Evolutionary conservation across 2,113 vertebrate species (phyloP), one percentile per base, ranked within the genome.

Genomic region (Pionites leucogaster): DNA sequence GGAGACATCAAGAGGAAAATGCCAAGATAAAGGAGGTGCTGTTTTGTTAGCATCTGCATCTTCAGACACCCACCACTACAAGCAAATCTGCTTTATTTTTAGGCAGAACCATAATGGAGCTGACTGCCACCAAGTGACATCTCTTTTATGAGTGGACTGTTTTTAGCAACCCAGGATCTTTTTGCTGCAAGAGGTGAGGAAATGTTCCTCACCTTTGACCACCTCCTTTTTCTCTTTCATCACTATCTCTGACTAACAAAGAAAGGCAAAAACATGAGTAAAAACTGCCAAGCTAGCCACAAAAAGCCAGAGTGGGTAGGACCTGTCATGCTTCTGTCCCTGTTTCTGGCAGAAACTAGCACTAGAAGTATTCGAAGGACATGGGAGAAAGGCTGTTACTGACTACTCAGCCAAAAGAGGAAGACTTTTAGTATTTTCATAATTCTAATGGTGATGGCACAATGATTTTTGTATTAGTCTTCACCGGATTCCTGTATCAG

Each of bases 11-110:
- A 91, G 93, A 95, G n/a, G 47, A 88, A 93, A 91, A 94, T 25
- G 22, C 3, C 3, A 90, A 77, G 90, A 96, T 94, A 83, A 95
- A 97, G 87, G 87, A 95, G 79, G 31, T 92, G 63, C 70, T 93
- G 70, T 75, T 95, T 88, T 93, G 75, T 85, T 85, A 82, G 67
- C 74, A 64, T 88, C 78, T 94, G 67, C 2, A 1, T 95, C 67
- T 93, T 88, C 90, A 88, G 92, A 93, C 82, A 3, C 82, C 78
- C 63, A 91, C 78, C 55, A 53, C 63, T 62, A 37, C n/a, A 65
- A 88, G 57, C 4, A 82, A 53, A 65, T 42, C 19, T 77, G 14
- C 46, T 94, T 91, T 97, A 93, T 96, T 96, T 97, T 96, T 95
- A 95, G 92, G 76, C 90, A 70, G n/a, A 96, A 64, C 11, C 23